Conservation (phyloP, 2,113 vertebrate genomes). For the Lanius ludovicianus region DNA sequence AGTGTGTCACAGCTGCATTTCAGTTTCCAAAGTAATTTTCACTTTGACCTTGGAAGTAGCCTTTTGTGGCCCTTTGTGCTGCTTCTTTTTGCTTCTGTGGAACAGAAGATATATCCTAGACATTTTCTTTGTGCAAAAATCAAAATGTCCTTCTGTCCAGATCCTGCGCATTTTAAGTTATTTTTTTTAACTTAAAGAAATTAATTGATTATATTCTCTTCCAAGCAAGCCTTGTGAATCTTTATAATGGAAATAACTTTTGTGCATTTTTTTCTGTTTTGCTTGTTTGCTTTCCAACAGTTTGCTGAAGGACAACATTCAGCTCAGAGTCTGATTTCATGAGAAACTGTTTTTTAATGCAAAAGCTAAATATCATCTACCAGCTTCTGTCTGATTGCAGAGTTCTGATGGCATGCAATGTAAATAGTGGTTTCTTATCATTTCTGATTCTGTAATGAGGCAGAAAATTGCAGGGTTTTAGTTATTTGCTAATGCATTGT, state of each 20-base stretch:
- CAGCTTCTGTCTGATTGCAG: not conserved
- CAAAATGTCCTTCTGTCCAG: not conserved
- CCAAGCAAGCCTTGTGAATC: not conserved
- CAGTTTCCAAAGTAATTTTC: not conserved
- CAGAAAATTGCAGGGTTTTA: conserved; percentile 9
- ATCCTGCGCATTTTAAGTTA: not conserved
- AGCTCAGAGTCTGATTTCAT: not conserved
- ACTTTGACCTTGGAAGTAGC: not conserved
- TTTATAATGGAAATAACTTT: not conserved
- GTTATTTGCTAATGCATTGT: not conserved
- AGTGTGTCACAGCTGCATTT: fast-evolving
- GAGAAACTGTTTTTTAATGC: not conserved
- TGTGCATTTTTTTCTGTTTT: not conserved
- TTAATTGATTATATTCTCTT: not conserved
- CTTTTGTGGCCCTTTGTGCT: not conserved
- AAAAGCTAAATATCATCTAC: not conserved
- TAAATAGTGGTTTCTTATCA: not conserved
- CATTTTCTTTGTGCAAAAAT: not conserved
- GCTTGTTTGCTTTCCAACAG: not conserved
- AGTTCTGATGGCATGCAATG: not conserved
- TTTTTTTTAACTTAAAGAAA: not conserved
- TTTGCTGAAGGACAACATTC: not conserved
- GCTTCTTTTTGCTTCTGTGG: not conserved
- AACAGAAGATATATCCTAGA: not conserved
- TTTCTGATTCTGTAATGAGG: not conserved